Conservation (phyloP, 2,113 vertebrate genomes). For the Xiphias gladius region DNA sequence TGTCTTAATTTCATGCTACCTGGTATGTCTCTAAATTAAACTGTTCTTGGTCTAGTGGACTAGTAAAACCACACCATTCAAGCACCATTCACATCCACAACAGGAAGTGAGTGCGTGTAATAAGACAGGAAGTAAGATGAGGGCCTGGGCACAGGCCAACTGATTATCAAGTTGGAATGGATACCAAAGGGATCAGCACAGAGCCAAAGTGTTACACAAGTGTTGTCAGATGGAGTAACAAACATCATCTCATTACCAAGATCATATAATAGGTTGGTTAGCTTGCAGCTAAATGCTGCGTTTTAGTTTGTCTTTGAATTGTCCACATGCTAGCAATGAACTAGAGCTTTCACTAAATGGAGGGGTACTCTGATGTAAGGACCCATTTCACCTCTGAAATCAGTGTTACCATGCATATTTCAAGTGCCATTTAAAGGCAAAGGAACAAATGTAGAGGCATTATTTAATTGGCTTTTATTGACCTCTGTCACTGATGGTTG, state of each 20-base stretch:
- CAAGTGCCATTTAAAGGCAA: not conserved
- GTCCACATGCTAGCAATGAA: not conserved
- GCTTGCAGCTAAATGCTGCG: not conserved
- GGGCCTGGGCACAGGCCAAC: conserved; percentile 30
- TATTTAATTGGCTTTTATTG: not conserved
- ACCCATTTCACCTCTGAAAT: not conserved
- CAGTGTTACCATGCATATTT: not conserved
- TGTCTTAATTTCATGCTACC: conserved; percentile 40
- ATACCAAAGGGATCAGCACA: not conserved
- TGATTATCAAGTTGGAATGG: conserved; percentile 51
- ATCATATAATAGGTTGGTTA: not conserved
- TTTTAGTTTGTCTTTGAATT: conserved; percentile 3
- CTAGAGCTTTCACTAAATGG: too few relatives aligned
- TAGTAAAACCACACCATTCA: conserved; percentile 21
- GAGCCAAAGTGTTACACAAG: not conserved
- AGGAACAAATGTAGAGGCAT: not conserved
- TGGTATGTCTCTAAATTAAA: conserved; percentile 36
- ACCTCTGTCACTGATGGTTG: not conserved
- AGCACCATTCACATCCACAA: conserved; percentile 53
- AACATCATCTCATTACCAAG: conserved; percentile 1
- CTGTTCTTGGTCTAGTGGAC: conserved; percentile 7
- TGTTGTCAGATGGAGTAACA: conserved; percentile 3
- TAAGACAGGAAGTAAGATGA: conserved; percentile 69
- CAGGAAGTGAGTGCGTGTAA: conserved; percentile 66
- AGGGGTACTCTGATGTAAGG: not conserved